Evolutionary conservation across 2,113 vertebrate species (phyloP), one percentile per base, ranked within the genome.

Genomic region (Lophura nycthemera): DNA sequence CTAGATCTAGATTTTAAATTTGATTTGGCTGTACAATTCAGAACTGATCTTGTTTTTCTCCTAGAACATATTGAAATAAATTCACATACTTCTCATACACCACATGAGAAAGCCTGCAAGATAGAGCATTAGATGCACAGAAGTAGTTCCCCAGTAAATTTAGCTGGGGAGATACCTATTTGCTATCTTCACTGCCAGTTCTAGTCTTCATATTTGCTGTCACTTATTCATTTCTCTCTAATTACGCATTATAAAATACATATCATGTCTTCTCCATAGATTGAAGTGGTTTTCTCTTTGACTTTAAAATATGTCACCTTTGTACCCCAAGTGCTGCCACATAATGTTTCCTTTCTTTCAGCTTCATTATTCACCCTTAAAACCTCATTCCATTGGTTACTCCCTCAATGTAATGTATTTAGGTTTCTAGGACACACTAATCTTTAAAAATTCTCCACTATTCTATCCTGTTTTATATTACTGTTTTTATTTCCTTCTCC

Each of bases 401-500:
- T 82, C 6, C 59, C 13, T 57, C 67, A 71, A 1, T 30, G 12
- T 36, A 89, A 78, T 34, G 5, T 6, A 48, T 79, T 93, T 78
- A 72, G 10, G 16, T 54, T 88, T 72, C 66, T 56, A 83, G 47
- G 43, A 88, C 54, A 80, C 20, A 10, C 11, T 85, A 18, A 63
- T 42, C 13, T 79, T 89, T 59, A 63, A 90, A 85, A 70, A 79
- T 76, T 89, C 79, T 24, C 50, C 16, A 69, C 8, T n/a, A 20
- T 50, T 45, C 66, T 76, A 70, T 73, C 59, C 59, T 61, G 7
- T 19, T 73, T 90, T 76, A 25, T 60, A 32, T 66, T 30, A 69
- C 40, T 87, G n/a, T 66, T 94, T 84, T 84, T 13, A 82, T 82
- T 94, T 95, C 43, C 21, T 73, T 75, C 66, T 45, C 16, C 82